Base-by-base conservation (phyloP, 2,113 vertebrate genomes). In the Neodontobutis hainanensis region DNA sequence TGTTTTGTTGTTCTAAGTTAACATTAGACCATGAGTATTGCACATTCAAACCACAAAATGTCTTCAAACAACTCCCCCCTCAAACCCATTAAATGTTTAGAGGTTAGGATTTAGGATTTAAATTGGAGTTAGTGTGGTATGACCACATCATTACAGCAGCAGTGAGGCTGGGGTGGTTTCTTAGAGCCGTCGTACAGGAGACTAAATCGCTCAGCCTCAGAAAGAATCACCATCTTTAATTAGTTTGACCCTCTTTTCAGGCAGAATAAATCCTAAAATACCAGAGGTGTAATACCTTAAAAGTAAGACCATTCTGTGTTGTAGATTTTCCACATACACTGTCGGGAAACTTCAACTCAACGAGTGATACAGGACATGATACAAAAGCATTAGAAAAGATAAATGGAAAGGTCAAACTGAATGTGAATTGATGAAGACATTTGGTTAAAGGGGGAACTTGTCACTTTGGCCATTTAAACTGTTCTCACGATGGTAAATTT, bases 111-210 rank as follows among this genome's bases (percentile, higher is more conserved):
- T 55, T 55, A 4, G 52, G 34, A 36, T 40, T 55, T 55, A 55
- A 55, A 55, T n/a, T 55, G 52, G 52, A 55, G 52, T 15, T 55
- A 34, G 52, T 55, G 52, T 36, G n/a, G 34, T 55, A 55, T 55
- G 52, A 55, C 52, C 52, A 8, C 52, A 55, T 55, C 52, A 55
- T 55, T 55, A 55, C 52, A 40, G 27, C 19, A 11, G 50, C 27
- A 55, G 52, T 55, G 52, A 55, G 36, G 34, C 52, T 15, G 52
- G 19, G 8, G 52, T 55, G 52, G 14, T 32, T 55, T 36, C n/a
- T 55, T 12, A 27, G 56, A 58, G 52, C 52, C 12, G 6, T 32
- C 46, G 50, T 0, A 27, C 46, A 52, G 46, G 56, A 34, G 19
- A 12, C 5, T 35, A 19, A 43, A 58, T 10, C 27, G 36, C 52